Conservation (phyloP, 2,888 invertebrate genomes). For the Scelioninae gen. 2 region DNA sequence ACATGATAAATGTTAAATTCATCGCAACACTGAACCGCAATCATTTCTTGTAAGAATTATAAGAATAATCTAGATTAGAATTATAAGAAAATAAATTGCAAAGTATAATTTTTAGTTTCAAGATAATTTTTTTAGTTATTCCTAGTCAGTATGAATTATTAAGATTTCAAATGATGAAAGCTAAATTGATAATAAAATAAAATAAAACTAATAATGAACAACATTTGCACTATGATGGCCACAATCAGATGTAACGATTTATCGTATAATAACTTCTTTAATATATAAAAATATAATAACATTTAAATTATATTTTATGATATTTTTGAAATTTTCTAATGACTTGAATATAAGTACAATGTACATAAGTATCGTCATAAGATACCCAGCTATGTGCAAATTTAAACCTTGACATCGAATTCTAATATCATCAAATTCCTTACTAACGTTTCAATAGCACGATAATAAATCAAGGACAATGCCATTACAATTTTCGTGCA, state of each 20-base stretch:
- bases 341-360: conserved; percentile 28
- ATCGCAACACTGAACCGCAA: conserved; percentile 66
- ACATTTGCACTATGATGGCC: neutral
- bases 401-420: conserved; percentile 65
- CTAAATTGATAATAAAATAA: no score
- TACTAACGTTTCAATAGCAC: conserved; percentile 70
- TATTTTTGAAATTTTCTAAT: conserved; percentile 12
- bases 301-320: neutral
- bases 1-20: conserved; percentile 63
- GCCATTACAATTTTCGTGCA: conserved; percentile 35
- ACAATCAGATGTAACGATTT: neutral
- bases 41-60: conserved; percentile 59
- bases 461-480: conserved; percentile 69
- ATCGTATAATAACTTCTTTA: no score
- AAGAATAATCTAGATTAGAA: no score
- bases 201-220: neutral
- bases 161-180: no score
- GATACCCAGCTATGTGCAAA: conserved; percentile 64
- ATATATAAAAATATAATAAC: conserved; percentile 2
- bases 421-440: conserved; percentile 58
- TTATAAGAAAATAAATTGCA: no score
- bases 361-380: conserved; percentile 64
- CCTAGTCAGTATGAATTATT: no score
- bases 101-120: no score
- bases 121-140: no score